These are phyloP conservation scores for Blastobasis adustella DNA, from an alignment of 2,888 invertebrate species.

Conservation along the genomic window DNA sequence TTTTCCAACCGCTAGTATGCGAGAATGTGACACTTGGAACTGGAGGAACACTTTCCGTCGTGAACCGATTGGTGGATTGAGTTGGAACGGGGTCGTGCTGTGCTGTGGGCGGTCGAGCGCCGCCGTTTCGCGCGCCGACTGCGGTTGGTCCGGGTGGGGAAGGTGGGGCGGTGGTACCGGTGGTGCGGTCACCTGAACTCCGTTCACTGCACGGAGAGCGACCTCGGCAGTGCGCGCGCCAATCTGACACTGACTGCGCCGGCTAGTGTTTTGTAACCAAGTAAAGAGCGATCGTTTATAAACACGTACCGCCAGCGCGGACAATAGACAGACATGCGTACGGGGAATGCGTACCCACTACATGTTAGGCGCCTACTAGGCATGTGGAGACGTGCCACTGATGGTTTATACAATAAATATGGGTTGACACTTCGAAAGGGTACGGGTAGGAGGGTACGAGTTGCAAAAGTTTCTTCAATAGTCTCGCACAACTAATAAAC, in stretches of 20 bases:
- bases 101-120: background rate
- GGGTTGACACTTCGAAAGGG: too few species aligned
- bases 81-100: background rate
- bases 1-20: constrained; percentile 18
- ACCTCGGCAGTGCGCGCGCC: constrained; percentile 37
- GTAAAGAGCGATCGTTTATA: constrained; percentile 53
- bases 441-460: too few species aligned
- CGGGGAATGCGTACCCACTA: too few species aligned
- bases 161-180: background rate
- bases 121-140: constrained; percentile 7
- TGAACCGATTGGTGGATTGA: background rate
- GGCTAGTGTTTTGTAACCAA: constrained; percentile 34
- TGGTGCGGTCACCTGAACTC: too few species aligned
- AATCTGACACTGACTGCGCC: constrained; percentile 32
- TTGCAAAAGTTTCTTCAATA: too few species aligned
- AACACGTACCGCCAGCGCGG: constrained; percentile 48
- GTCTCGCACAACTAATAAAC: too few species aligned
- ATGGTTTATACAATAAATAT: too few species aligned
- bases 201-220: background rate
- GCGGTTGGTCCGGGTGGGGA: constrained; percentile 11
- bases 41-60: background rate
- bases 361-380: too few species aligned
- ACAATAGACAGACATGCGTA: constrained; percentile 20
- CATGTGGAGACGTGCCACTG: too few species aligned
- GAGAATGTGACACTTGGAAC: too few species aligned